Conservation (phyloP, 53 echinoderm and acorn worm genomes). For the Pentamera pediparva region DNA sequence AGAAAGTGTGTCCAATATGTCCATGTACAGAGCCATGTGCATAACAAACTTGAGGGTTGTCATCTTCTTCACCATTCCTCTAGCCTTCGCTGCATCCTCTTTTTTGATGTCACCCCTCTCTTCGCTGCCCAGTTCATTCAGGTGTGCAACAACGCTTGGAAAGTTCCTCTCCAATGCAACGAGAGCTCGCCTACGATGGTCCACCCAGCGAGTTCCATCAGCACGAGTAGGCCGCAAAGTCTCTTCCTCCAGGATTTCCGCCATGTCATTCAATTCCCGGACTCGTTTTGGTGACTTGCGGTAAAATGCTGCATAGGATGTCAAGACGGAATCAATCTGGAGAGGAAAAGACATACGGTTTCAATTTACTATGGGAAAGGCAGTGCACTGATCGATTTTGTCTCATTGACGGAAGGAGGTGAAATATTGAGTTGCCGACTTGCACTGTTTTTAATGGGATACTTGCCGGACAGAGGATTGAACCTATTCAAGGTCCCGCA, state of each 20-base stretch:
- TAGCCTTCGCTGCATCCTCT: slow-evolving; percentile 18
- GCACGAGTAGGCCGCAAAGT: background rate
- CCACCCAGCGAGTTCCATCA: slow-evolving; percentile 30
- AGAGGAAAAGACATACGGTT: background rate
- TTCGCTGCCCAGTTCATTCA: slow-evolving; percentile 1
- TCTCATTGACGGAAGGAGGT: too few relatives aligned
- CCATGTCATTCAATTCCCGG: slow-evolving; percentile 18
- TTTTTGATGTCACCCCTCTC: background rate
- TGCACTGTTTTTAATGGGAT: too few relatives aligned
- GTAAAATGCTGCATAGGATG: slow-evolving; percentile 21
- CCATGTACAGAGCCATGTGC: slow-evolving; percentile 5
- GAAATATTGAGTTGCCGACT: too few relatives aligned
- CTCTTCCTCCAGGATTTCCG: slow-evolving; percentile 12
- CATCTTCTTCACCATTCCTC: slow-evolving; percentile 15
- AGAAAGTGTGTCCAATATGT: slow-evolving; percentile 1
- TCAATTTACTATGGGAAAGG: too few relatives aligned
- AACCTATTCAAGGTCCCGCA: too few relatives aligned
- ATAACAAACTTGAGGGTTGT: background rate
- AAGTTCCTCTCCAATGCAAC: slow-evolving; percentile 20
- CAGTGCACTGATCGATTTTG: too few relatives aligned
- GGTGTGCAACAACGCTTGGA: slow-evolving; percentile 15
- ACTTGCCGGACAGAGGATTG: too few relatives aligned
- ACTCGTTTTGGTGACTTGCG: slow-evolving; percentile 4
- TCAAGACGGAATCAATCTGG: slow-evolving; percentile 35
- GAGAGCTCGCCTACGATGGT: slow-evolving; percentile 20